Percentiles rank a stretch among this genome's conserved stretches.
Evolutionary conservation across 2,888 invertebrate genomes (phyloP).

Genomic region (Nysson spinosus): DNA sequence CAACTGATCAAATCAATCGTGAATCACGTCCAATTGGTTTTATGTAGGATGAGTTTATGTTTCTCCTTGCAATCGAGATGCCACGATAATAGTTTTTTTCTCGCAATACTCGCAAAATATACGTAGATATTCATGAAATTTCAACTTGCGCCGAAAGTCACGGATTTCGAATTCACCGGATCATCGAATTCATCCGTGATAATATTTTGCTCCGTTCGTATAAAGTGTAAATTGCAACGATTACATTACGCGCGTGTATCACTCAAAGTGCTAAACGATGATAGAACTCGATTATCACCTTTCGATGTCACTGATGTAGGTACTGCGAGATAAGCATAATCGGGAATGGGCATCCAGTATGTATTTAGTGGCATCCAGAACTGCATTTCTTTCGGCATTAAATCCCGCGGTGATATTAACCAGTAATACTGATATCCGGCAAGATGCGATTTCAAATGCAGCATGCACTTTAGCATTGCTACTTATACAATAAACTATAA

Average conservation of each 20-base stretch:
- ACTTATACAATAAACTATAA: too few relatives aligned
- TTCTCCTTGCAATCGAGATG: slow-evolving; percentile 9
- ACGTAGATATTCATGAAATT: too few relatives aligned
- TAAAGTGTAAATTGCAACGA: background rate
- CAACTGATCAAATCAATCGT: slow-evolving; percentile 28
- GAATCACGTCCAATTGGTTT: slow-evolving; percentile 38
- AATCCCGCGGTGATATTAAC: too few relatives aligned
- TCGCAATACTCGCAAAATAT: too few relatives aligned
- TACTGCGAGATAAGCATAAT: slow-evolving; percentile 47
- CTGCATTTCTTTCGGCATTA: slow-evolving; percentile 1
- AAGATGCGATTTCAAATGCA: too few relatives aligned
- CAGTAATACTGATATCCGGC: too few relatives aligned
- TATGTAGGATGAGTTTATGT: slow-evolving; percentile 38
- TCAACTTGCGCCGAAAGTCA: too few relatives aligned
- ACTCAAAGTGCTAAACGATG: background rate
- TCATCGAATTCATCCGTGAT: too few relatives aligned
- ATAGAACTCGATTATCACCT: slow-evolving; percentile 46
- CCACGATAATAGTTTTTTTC: background rate
- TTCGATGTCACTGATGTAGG: slow-evolving; percentile 42
- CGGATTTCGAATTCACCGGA: too few relatives aligned
- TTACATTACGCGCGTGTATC: background rate
- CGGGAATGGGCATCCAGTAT: slow-evolving; percentile 11
- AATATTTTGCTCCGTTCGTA: too few relatives aligned
- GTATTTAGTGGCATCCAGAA: slow-evolving; percentile 9
- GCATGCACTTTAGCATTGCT: too few relatives aligned